Conservation (phyloP, 2,888 invertebrate species). For the Himalopsyche japonica region DNA sequence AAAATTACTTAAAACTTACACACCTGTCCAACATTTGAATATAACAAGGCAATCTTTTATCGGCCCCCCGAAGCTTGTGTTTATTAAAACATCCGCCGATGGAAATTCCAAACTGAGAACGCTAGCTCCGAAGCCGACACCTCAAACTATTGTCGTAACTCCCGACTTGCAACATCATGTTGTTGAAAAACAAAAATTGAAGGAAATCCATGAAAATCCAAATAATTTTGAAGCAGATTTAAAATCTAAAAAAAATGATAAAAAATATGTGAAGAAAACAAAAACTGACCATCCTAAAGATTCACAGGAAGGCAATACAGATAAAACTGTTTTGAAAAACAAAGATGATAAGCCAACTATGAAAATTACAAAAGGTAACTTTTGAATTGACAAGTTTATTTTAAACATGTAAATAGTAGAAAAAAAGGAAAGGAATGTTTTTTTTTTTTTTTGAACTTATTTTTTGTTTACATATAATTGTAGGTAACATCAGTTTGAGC, state of each 20-base stretch:
- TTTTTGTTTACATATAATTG: not conserved
- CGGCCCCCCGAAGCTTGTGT: constrained; percentile 58
- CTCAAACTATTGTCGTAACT: constrained; percentile 55
- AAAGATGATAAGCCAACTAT: not conserved
- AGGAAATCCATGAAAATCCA: constrained; percentile 11
- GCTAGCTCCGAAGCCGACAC: constrained; percentile 50
- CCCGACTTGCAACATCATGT: constrained; percentile 43
- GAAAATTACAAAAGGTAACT: not conserved
- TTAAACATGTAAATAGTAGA: not conserved
- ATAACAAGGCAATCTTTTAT: constrained; percentile 56
- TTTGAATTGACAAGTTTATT: not conserved
- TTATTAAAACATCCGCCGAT: constrained; percentile 57
- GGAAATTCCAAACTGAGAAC: constrained; percentile 51
- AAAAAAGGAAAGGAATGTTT: no score
- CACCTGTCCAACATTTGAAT: constrained; percentile 46
- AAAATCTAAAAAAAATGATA: constrained; percentile 45
- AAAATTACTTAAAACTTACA: constrained; percentile 54
- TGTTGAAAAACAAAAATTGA: constrained; percentile 10
- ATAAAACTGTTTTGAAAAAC: not conserved
- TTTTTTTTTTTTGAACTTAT: not conserved
- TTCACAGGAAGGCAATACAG: not conserved
- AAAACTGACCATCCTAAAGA: constrained; percentile 47
- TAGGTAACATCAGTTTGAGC: not conserved
- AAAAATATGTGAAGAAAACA: constrained; percentile 56
- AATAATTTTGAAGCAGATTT: constrained; percentile 44